Base-by-base conservation (phyloP, 2,888 invertebrate species). In the Chrysotoxum bicinctum region DNA sequence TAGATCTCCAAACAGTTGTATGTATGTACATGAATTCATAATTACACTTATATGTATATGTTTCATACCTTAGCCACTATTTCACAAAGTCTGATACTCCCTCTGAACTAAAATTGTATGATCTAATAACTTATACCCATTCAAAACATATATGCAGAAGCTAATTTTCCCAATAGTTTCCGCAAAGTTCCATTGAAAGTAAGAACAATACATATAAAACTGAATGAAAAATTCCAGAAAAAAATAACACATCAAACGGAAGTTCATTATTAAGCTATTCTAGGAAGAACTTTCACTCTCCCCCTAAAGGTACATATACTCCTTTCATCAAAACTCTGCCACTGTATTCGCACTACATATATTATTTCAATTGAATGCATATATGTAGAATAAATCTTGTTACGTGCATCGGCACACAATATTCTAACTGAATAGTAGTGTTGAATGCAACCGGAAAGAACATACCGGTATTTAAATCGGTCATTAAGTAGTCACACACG, bases 401-500 rank as follows among this genome's bases (percentile, higher is more conserved):
- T 68, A 76, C 58, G 76, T 76, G n/a, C 68, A 32, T 21, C 58
- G 19, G 50, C 37, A 68, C 21, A 76, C 40, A 35, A 9, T 48
- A 60, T 40, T 68, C 48, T n/a, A 48, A 23, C 1, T 37, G 72
- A 21, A 66, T 43, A 60, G n/a, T 16, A 26, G 43, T 19, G 52
- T 66, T 66, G 48, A 66, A 58, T 58, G 50, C 45, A 58, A 58
- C 35, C 66, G 72, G 66, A 73, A 78, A 73, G 72, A 50, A 52
- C 48, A 52, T 23, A 40, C 73, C 40, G 52, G 73, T 74, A 74
- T 74, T 80, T 74, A 68, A 80, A 80, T 74, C 68, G 66, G 23
- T 68, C 73, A 80, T 74, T 80, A 60, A 54, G 74, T 12, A 62
- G 16, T 74, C 23, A 68, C 60, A 74, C 79, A 74, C 52, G 73